Conservation (phyloP, 2,888 invertebrate genomes). For the Tetragonisca angustula region DNA sequence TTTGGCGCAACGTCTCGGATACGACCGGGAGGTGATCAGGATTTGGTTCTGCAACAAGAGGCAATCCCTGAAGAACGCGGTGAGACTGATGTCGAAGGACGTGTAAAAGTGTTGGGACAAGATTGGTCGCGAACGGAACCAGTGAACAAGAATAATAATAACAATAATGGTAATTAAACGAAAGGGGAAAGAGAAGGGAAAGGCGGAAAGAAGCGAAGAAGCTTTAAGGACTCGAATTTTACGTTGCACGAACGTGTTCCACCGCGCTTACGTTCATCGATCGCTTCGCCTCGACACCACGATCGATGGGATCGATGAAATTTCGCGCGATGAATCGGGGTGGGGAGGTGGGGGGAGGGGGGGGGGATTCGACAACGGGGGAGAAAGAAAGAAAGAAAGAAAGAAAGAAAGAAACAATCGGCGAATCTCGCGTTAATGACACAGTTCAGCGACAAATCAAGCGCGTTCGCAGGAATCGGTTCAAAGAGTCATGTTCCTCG, state of each 20-base stretch:
- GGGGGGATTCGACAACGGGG: neutral
- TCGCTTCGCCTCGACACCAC: neutral
- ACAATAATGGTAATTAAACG: no score
- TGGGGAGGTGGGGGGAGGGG: no score
- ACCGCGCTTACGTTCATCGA: constrained; percentile 6
- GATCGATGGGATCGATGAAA: neutral
- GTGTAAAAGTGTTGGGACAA: constrained; percentile 43
- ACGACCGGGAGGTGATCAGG: constrained; percentile 98
- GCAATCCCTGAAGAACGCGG: constrained; percentile 98
- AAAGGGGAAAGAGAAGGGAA: neutral
- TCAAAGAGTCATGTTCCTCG: constrained; percentile 29
- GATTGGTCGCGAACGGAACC: constrained; percentile 23
- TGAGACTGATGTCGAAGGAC: constrained; percentile 91
- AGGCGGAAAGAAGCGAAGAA: neutral
- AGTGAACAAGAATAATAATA: constrained; percentile 18
- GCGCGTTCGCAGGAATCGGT: constrained; percentile 11
- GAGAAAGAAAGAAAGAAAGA: neutral
- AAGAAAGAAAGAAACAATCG: neutral
- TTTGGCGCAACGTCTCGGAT: constrained; percentile 96
- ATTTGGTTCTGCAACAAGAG: constrained; percentile 99
- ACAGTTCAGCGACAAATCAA: constrained; percentile 18
- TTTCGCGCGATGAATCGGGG: neutral
- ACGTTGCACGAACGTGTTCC: constrained; percentile 18
- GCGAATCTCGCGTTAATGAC: constrained; percentile 39
- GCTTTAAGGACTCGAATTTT: constrained; percentile 57